Conservation (phyloP, 1,140 invertebrate species). For the Epicauta chinensis region DNA sequence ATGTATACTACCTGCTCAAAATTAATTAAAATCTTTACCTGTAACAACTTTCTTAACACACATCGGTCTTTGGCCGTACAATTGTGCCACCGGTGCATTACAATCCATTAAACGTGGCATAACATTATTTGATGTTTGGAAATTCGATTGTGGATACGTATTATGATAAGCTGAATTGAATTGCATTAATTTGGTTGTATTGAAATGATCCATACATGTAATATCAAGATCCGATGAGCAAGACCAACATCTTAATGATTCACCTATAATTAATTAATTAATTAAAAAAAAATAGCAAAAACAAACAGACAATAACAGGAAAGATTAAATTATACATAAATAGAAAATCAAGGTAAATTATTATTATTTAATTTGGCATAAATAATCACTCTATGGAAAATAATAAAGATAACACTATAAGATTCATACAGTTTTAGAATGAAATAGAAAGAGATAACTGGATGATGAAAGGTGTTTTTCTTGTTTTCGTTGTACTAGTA, state of each 20-base stretch:
- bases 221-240: constrained; percentile 62
- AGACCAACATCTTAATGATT: constrained; percentile 62
- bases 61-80: constrained; percentile 23
- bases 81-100: not conserved
- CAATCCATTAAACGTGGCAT: constrained; percentile 4
- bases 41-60: constrained; percentile 24
- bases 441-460: not conserved
- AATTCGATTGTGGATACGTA: not conserved
- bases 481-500: too few relatives aligned
- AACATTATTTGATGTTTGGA: constrained; percentile 5
- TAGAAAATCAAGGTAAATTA: too few relatives aligned
- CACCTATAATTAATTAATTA: constrained; percentile 42
- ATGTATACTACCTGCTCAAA: not conserved
- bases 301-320: too few relatives aligned
- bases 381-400: too few relatives aligned
- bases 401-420: not conserved
- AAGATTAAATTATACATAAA: too few relatives aligned
- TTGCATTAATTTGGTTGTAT: constrained; percentile 46
- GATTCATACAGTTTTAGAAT: not conserved
- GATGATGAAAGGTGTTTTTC: not conserved
- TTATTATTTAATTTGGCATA: too few relatives aligned
- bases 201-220: constrained; percentile 64
- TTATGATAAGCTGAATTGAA: constrained; percentile 5
- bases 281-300: not conserved
- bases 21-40: constrained; percentile 19